Evolutionary conservation across 2,888 invertebrate species (phyloP).

Genomic region (Antheraea yamamai): DNA sequence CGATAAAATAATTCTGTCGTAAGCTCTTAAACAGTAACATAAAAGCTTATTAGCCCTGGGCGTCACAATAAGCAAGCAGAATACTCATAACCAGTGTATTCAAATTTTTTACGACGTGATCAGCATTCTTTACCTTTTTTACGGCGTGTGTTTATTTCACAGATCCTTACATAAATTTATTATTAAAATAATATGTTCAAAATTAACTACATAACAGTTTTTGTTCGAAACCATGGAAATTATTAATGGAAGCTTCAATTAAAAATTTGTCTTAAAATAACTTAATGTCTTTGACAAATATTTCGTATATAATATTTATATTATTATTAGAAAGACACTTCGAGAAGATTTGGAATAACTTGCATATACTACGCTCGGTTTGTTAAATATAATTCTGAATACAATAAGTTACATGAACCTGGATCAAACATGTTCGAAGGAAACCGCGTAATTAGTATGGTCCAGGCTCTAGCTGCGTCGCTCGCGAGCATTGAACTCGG

Average conservation of each 20-base stretch:
- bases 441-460: slow-evolving; percentile 47
- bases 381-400: not conserved
- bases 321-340: not conserved
- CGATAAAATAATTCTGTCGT: not conserved
- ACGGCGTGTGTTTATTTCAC: not conserved
- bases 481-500: slow-evolving; percentile 56
- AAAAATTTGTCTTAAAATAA: not conserved
- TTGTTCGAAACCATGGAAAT: not conserved
- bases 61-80: not conserved
- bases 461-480: slow-evolving; percentile 46
- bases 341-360: not conserved
- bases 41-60: not conserved
- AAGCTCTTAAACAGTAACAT: not conserved
- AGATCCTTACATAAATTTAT: slow-evolving; percentile 4
- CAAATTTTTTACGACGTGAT: slow-evolving; percentile 6
- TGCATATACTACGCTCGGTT: not conserved
- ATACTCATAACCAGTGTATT: not conserved
- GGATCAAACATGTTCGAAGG: slow-evolving; percentile 29
- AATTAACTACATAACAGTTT: not conserved
- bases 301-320: not conserved
- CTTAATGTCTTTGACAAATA: not conserved
- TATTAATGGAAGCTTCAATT: not conserved
- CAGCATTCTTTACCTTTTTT: not conserved
- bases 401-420: slow-evolving; percentile 9
- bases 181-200: not conserved